A percentile compares a stretch with the other conserved stretches of the same genome.
phyloP scores from a whole-genome alignment of 1,140 invertebrate species.

The Drosophila repleta region DNA sequence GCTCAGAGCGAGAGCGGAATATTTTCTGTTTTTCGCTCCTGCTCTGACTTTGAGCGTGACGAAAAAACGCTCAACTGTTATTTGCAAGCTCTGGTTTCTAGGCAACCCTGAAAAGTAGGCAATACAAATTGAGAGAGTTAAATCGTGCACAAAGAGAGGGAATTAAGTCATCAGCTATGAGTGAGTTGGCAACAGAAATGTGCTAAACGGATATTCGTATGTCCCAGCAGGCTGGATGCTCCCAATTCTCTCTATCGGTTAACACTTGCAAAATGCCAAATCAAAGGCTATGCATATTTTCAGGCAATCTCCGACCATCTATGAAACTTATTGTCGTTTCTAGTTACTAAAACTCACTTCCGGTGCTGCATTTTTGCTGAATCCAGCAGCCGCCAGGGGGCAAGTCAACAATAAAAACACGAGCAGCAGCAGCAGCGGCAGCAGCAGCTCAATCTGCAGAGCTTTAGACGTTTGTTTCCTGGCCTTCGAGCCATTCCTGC shows the following conservation, averaged over 20 bases:
- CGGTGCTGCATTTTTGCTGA: constrained; percentile 1
- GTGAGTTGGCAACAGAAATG: too few relatives aligned
- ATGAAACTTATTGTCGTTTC: constrained; percentile 6
- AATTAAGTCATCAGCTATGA: too few relatives aligned
- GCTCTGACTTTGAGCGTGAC: too few relatives aligned
- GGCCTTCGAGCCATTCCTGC: constrained; percentile 50
- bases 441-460: constrained; percentile 53
- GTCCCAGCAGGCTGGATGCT: not conserved
- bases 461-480: constrained; percentile 20
- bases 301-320: not conserved
- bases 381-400: constrained; percentile 1
- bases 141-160: too few relatives aligned
- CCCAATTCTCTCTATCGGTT: constrained; percentile 1
- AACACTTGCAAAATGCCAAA: constrained; percentile 8
- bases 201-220: not conserved
- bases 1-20: too few relatives aligned
- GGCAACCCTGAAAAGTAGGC: too few relatives aligned
- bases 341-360: constrained; percentile 16
- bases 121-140: too few relatives aligned
- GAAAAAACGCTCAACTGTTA: too few relatives aligned
- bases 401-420: not conserved
- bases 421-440: constrained; percentile 14
- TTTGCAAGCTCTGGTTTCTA: too few relatives aligned
- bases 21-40: too few relatives aligned
- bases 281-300: constrained; percentile 11